Evolutionary conservation across 1,140 invertebrate species (phyloP).

Genomic region (Colletes latitarsis): DNA sequence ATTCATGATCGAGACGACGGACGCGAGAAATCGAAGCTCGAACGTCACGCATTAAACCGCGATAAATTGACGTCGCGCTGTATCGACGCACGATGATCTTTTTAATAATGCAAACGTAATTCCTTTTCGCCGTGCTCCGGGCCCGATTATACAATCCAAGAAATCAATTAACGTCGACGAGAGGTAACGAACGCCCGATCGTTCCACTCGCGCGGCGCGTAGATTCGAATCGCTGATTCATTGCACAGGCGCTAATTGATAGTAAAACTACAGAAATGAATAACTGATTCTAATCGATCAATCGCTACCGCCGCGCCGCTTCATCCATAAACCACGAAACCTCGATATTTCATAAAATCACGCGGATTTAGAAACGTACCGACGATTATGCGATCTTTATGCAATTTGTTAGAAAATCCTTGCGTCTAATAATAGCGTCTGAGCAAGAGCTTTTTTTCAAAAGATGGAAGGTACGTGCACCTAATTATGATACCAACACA

Average conservation of each 20-base stretch:
- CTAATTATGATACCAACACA: too few relatives aligned
- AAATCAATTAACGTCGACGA: conserved; percentile 70
- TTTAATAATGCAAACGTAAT: conserved; percentile 33
- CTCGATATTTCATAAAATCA: conserved; percentile 37
- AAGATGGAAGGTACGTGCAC: too few relatives aligned
- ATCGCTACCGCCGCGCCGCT: conserved; percentile 58
- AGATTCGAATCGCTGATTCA: conserved; percentile 63
- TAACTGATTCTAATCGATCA: conserved; percentile 68
- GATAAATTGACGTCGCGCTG: neutral
- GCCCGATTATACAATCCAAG: conserved; percentile 65
- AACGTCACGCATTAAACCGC: neutral
- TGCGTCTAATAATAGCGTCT: neutral
- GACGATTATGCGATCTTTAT: neutral
- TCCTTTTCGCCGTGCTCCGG: conserved; percentile 34
- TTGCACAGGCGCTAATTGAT: conserved; percentile 71
- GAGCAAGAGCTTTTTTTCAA: too few relatives aligned
- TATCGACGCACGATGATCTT: conserved; percentile 9
- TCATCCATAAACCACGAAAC: conserved; percentile 18
- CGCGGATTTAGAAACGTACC: neutral
- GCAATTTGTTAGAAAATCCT: neutral
- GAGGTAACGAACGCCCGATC: conserved; percentile 43
- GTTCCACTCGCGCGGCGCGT: conserved; percentile 5
- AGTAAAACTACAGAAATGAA: conserved; percentile 67
- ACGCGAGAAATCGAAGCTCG: neutral
- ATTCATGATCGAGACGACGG: too few relatives aligned